Conservation (phyloP, 2,113 vertebrate genomes). For the Columba livia region DNA sequence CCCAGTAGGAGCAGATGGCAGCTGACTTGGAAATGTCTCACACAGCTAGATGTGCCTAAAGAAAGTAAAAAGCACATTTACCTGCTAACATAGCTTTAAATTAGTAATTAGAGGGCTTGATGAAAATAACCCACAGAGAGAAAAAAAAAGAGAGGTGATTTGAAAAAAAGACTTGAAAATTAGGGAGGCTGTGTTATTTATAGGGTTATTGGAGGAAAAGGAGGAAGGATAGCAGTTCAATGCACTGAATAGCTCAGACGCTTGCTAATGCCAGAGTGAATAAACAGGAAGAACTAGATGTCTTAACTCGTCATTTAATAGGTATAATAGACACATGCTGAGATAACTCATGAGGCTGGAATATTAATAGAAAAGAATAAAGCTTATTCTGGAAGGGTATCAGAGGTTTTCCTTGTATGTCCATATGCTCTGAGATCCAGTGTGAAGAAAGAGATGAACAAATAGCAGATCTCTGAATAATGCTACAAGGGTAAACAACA, state of each 20-base stretch:
- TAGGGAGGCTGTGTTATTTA: not conserved
- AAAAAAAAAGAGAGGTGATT: not conserved
- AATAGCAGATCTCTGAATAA: not conserved
- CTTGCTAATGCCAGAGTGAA: not conserved
- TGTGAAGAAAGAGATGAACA: not conserved
- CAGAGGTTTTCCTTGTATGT: not conserved
- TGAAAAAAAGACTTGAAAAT: not conserved
- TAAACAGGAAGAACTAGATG: constrained; percentile 23
- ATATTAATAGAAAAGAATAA: constrained; percentile 32
- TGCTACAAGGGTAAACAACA: not conserved
- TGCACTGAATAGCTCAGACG: not conserved
- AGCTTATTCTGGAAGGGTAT: not conserved
- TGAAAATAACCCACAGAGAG: not conserved
- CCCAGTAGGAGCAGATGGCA: not conserved
- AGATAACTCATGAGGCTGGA: constrained; percentile 4
- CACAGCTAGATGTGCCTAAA: not conserved
- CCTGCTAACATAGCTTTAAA: not conserved
- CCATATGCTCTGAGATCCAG: not conserved
- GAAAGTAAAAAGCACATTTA: not conserved
- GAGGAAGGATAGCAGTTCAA: not conserved
- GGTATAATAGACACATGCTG: not conserved
- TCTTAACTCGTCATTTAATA: constrained; percentile 12
- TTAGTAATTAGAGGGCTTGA: not conserved
- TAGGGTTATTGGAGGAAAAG: not conserved
- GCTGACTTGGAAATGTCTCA: not conserved